Evolutionary conservation across 2,797 vertebrate species (phyloP).

Genomic region (Graptemys geographica): DNA sequence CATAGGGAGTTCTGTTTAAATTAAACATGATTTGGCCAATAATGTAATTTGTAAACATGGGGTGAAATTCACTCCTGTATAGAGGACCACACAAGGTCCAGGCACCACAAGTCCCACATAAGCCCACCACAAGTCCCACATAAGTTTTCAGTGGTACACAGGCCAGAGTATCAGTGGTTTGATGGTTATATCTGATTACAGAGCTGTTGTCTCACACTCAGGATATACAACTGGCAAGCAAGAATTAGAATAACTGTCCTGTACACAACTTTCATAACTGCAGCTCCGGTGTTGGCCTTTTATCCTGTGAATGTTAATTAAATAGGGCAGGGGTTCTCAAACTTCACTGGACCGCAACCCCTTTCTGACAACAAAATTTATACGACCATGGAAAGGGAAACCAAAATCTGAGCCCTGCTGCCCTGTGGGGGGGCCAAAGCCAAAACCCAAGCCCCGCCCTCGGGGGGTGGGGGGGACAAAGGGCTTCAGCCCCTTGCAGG

Average conservation of each 20-base stretch:
- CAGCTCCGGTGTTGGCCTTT: background rate
- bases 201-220: background rate
- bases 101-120: background rate
- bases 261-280: background rate
- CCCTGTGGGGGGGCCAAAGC: too few relatives aligned
- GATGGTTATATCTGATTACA: background rate
- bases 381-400: too few relatives aligned
- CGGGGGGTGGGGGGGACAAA: too few relatives aligned
- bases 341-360: too few relatives aligned
- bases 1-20: background rate
- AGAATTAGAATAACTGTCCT: background rate
- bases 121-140: too few relatives aligned
- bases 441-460: too few relatives aligned
- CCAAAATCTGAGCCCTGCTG: too few relatives aligned
- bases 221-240: background rate
- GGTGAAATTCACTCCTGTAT: background rate
- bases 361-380: too few relatives aligned
- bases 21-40: fast-evolving
- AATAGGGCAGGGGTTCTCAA: background rate
- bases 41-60: background rate
- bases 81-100: background rate
- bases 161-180: background rate
- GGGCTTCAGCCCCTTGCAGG: too few relatives aligned
- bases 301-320: background rate
- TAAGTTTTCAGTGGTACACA: background rate